Conservation (phyloP, 2,888 invertebrate genomes). For the Drosophila algonquin region DNA sequence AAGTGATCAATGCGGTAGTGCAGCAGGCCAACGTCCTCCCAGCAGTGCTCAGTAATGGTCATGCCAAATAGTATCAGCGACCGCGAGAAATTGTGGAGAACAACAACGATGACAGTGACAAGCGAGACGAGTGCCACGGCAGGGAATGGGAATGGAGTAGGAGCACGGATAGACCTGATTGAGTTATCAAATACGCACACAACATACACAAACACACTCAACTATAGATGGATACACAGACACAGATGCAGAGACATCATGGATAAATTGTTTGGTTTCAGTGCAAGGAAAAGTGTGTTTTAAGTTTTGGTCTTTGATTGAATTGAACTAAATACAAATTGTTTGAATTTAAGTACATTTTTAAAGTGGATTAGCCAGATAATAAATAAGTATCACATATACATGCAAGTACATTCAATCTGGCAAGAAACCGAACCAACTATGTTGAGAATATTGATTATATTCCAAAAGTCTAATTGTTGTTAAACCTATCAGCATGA, state of each 20-base stretch:
- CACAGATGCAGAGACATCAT: constrained; percentile 6
- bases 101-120: constrained; percentile 20
- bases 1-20: constrained; percentile 83
- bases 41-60: constrained; percentile 84
- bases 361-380: neutral
- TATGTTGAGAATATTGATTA: constrained; percentile 31
- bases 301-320: constrained; percentile 9
- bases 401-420: constrained; percentile 8
- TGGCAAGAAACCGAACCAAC: constrained; percentile 26
- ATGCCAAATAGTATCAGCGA: constrained; percentile 82
- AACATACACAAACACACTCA: constrained; percentile 14
- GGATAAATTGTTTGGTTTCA: constrained; percentile 7
- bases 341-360: constrained; percentile 22
- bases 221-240: neutral
- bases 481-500: constrained; percentile 48
- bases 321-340: constrained; percentile 25
- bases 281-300: constrained; percentile 4
- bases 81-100: constrained; percentile 14
- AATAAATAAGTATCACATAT: constrained; percentile 24
- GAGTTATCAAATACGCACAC: constrained; percentile 29
- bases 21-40: constrained; percentile 84
- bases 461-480: constrained; percentile 55
- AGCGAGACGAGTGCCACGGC: constrained; percentile 14
- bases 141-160: constrained; percentile 21
- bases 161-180: constrained; percentile 22